Evolutionary conservation across 2,113 vertebrate species (phyloP), one percentile per base, ranked within the genome.

Genomic region (Callospermophilus lateralis): DNA sequence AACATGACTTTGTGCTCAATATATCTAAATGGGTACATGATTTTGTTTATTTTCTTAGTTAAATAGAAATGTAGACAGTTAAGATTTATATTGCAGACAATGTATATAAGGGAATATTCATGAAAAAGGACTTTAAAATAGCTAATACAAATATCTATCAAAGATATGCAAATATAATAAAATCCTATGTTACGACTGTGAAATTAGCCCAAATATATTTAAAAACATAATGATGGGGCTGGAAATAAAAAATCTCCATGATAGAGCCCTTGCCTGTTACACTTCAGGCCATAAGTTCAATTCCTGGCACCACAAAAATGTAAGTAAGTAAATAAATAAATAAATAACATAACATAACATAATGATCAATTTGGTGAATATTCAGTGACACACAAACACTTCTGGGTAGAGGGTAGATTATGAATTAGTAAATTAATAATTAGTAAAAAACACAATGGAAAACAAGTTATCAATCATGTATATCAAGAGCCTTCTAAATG

Each of bases 31-130:
- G 26, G 32, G 48, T 24, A 48, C 45, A 67, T 51, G 28, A 68
- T 90, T 86, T 72, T 77, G 53, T 70, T 88, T 79, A 58, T 61
- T 92, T 68, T 92, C 42, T 80, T 61, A 83, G 26, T 51, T 73
- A 89, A 72, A 39, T 19, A 88, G 63, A 90, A 76, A 61, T 28
- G 63, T 72, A 45, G n/a, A 70, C 39, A 67, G 6, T 22, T 80
- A 8, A 39, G 22, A 83, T 48, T 70, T 32, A 79, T 48, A 84
- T 73, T 79, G 63, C 79, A 73, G 65, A 89, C n/a, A 84, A 84
- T 26, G 0, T 74, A 13, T 51, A 51, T 13, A 78, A 79, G 63
- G 79, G 39, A 63, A 77, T 84, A 84, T 77, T 94, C 70, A 79
- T 84, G 39, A 88, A 73, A 92, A 77, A 67, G 8, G 19, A 32